These are phyloP conservation scores for Falco novaeseelandiae DNA, from an alignment of 2,797 vertebrate species.

Conservation along the genomic window DNA sequence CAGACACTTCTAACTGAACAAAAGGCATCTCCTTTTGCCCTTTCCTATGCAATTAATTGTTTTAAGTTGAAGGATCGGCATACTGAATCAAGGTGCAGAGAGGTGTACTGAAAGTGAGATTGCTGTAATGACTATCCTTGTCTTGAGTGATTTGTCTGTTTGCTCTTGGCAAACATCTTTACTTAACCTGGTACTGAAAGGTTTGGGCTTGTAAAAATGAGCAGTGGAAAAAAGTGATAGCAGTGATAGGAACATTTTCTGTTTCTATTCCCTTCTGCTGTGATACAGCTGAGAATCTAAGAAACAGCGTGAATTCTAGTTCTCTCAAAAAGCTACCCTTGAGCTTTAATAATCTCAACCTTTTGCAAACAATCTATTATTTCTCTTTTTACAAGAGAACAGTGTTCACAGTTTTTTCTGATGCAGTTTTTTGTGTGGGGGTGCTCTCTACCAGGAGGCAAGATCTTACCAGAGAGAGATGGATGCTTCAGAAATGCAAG, in stretches of 20 bases:
- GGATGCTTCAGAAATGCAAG: background rate
- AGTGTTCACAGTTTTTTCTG: background rate
- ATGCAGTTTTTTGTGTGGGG: background rate
- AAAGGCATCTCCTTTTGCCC: background rate
- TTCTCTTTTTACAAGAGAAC: background rate
- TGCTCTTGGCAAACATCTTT: background rate
- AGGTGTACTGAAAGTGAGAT: background rate
- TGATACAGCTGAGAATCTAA: background rate
- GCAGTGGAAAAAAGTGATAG: fast-evolving
- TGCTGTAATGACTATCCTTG: background rate
- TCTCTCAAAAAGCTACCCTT: background rate
- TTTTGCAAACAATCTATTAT: background rate
- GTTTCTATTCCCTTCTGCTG: background rate
- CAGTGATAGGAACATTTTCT: background rate
- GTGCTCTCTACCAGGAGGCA: conserved; percentile 1
- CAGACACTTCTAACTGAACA: fast-evolving
- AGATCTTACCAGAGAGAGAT: fast-evolving
- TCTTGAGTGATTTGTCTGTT: background rate
- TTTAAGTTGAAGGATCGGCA: background rate
- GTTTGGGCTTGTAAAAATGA: background rate
- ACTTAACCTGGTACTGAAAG: background rate
- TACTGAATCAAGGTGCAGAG: fast-evolving
- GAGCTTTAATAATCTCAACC: background rate
- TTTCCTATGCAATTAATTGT: background rate
- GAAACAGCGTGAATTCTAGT: fast-evolving